These are phyloP conservation scores for Scytalopus superciliaris DNA, from an alignment of 2,113 vertebrate genomes.

Conservation along the genomic window DNA sequence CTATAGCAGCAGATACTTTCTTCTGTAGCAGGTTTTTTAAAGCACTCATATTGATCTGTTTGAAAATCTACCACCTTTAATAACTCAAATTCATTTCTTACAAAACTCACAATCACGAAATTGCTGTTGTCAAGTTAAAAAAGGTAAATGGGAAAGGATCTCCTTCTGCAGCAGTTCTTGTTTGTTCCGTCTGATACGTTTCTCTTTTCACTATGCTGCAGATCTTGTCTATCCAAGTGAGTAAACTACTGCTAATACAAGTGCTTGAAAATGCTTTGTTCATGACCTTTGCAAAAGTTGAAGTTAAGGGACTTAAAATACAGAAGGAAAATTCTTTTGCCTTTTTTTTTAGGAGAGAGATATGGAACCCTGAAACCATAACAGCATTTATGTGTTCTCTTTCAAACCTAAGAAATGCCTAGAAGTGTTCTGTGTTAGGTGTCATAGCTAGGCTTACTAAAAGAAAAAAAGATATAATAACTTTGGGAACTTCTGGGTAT, in stretches of 20 bases:
- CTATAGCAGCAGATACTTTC: neutral
- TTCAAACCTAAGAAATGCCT: neutral
- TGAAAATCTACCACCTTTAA: neutral
- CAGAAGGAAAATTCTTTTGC: neutral
- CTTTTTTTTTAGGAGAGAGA: neutral
- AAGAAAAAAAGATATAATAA: neutral
- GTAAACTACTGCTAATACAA: neutral
- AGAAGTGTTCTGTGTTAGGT: neutral
- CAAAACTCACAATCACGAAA: neutral
- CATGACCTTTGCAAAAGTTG: neutral
- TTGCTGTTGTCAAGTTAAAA: neutral
- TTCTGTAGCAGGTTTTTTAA: neutral
- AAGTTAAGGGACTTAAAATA: neutral
- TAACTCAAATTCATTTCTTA: neutral
- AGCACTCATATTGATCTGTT: neutral
- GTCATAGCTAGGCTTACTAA: neutral
- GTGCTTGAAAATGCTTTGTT: neutral
- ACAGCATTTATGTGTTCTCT: neutral
- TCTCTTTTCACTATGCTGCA: neutral
- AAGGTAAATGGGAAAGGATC: neutral
- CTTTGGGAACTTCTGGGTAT: neutral
- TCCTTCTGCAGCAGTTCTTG: neutral
- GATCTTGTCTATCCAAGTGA: neutral
- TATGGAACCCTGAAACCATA: neutral
- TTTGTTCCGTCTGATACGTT: neutral